A percentile compares a stretch with the other conserved stretches of the same genome.
phyloP scores from a whole-genome alignment of 2,113 vertebrate species.

The Malurus melanocephalus region DNA sequence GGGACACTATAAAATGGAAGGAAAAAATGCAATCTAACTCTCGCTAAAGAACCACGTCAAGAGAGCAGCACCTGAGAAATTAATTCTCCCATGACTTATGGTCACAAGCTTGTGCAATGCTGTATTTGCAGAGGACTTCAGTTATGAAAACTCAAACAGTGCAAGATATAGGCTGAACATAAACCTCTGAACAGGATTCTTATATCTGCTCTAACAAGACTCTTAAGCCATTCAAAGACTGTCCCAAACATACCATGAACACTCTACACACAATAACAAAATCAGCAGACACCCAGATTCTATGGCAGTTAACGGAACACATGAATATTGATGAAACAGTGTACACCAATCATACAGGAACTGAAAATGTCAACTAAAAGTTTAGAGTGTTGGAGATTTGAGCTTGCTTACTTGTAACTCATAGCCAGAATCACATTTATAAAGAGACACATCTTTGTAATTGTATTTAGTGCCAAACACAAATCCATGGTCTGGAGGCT shows the following conservation, averaged over 20 bases:
- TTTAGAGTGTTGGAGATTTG: not conserved
- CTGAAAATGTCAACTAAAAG: not conserved
- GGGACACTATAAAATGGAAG: not conserved
- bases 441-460: conserved; percentile 78
- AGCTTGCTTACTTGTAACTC: conserved; percentile 81
- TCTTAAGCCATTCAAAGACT: not conserved
- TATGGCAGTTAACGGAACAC: not conserved
- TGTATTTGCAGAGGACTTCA: not conserved
- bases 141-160: not conserved
- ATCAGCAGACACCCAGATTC: not conserved
- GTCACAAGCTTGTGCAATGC: not conserved
- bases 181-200: not conserved
- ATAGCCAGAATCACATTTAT: conserved; percentile 88
- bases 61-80: not conserved
- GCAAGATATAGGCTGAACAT: not conserved
- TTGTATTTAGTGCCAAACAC: conserved; percentile 77
- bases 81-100: not conserved
- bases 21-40: not conserved
- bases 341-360: not conserved
- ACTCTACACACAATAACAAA: not conserved
- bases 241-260: not conserved
- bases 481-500: conserved; percentile 76
- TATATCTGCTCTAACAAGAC: not conserved
- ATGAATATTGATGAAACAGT: not conserved
- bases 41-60: not conserved